A percentile compares a stretch with the other conserved stretches of the same genome.
Conservation (phyloP, 2,797 vertebrate genomes). For the Rhincodon typus region DNA sequence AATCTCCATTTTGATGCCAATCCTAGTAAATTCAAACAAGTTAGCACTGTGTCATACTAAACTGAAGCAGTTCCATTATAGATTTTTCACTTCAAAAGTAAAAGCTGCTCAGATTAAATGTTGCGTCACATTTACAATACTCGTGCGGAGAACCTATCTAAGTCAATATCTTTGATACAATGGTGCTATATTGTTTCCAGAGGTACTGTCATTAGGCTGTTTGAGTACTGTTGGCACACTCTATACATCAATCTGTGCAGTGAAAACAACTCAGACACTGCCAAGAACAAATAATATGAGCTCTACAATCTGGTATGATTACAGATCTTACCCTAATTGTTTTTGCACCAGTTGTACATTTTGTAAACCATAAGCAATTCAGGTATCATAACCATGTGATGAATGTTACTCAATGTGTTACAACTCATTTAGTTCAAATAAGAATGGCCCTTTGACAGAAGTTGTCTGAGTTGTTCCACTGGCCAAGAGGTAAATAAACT, state of each 20-base stretch:
- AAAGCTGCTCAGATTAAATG: not conserved
- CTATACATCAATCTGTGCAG: not conserved
- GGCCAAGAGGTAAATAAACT: not conserved
- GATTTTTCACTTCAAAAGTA: not conserved
- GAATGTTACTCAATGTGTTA: not conserved
- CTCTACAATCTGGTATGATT: not conserved
- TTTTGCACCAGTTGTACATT: not conserved
- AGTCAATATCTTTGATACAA: not conserved
- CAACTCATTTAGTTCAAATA: not conserved
- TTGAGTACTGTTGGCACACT: not conserved
- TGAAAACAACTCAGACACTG: not conserved
- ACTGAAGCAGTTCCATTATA: not conserved
- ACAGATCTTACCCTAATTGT: not conserved
- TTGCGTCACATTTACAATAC: not conserved
- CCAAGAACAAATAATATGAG: not conserved
- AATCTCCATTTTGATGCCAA: not conserved
- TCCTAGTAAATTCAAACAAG: not conserved
- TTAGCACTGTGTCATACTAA: not conserved
- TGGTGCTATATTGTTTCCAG: not conserved
- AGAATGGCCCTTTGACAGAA: not conserved
- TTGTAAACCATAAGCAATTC: not conserved
- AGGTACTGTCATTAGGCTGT: not conserved
- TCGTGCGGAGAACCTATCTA: not conserved
- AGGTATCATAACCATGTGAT: not conserved
- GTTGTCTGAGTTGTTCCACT: not conserved